Evolutionary conservation across 2,888 invertebrate species (phyloP), one percentile per base, ranked within the genome.

Genomic region (Pachymerium ferrugineum): DNA sequence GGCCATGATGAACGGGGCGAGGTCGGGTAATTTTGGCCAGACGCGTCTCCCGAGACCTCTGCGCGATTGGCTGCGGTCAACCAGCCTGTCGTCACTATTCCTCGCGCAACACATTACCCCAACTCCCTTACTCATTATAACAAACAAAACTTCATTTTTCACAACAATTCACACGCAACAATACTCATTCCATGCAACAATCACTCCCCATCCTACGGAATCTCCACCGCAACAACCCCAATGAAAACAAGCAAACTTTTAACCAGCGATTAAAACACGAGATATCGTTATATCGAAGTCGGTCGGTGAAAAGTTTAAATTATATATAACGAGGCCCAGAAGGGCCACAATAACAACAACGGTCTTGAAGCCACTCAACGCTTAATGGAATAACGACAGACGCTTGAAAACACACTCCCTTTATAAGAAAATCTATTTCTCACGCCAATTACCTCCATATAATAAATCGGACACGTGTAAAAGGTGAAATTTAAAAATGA

Each of bases 241-340:
- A n/a, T n/a, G n/a, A n/a, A n/a, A n/a, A n/a, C n/a, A n/a, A n/a
- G n/a, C n/a, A n/a, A n/a, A n/a, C n/a, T n/a, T n/a, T n/a, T n/a
- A n/a, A n/a, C n/a, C n/a, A n/a, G n/a, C n/a, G n/a, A n/a, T n/a
- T n/a, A n/a, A n/a, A 54, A 54, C 22, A 10, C 47, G 16, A 54
- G 47, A 54, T 54, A 22, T 54, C 22, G 47, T 19, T 54, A 16
- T 54, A 22, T 54, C 16, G 47, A 54, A 54, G 47, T 54, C 47
- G 47, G 47, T n/a, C 47, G 47, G 47, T 54, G 22, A 54, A 19
- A 54, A 54, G 22, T 54, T 54, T 54, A 54, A 54, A 54, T 54
- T 54, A 54, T 54, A 54, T 54, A 54, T 54, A 54, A 54, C 47
- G 47, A 54, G 47, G 47, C 47, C 47, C 47, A 54, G 47, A 54